Conservation (phyloP, 2,797 vertebrate species). For the Potorous gilbertii region DNA sequence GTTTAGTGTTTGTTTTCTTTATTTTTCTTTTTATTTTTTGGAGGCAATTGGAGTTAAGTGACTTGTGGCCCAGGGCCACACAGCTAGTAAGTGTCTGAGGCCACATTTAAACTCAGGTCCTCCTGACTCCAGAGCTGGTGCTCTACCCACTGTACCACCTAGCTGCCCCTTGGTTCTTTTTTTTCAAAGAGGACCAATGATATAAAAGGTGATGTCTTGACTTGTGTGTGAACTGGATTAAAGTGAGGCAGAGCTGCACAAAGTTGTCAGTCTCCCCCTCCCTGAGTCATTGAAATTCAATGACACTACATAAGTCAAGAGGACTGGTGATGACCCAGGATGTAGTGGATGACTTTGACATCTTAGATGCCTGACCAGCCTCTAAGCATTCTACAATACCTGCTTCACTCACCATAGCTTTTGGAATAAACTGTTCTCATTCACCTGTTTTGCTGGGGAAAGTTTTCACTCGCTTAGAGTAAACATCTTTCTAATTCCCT, state of each 20-base stretch:
- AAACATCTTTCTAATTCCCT: not conserved
- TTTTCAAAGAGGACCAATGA: not conserved
- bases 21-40: not conserved
- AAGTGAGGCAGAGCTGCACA: not conserved
- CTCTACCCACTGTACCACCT: not conserved
- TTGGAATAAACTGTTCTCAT: not conserved
- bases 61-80: too few relatives aligned
- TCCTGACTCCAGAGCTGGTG: not conserved
- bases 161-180: not conserved
- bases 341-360: too few relatives aligned
- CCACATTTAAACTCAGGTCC: not conserved
- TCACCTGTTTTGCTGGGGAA: not conserved
- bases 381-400: not conserved
- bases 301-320: not conserved
- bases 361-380: not conserved
- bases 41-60: too few relatives aligned
- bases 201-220: not conserved
- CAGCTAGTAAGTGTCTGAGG: not conserved
- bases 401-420: not conserved
- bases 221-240: not conserved
- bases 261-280: not conserved
- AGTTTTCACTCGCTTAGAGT: not conserved
- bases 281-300: not conserved
- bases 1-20: not conserved
- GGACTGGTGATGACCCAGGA: not conserved